Evolutionary conservation across 2,888 invertebrate genomes (phyloP).

Genomic region (Mimachlamys varia): DNA sequence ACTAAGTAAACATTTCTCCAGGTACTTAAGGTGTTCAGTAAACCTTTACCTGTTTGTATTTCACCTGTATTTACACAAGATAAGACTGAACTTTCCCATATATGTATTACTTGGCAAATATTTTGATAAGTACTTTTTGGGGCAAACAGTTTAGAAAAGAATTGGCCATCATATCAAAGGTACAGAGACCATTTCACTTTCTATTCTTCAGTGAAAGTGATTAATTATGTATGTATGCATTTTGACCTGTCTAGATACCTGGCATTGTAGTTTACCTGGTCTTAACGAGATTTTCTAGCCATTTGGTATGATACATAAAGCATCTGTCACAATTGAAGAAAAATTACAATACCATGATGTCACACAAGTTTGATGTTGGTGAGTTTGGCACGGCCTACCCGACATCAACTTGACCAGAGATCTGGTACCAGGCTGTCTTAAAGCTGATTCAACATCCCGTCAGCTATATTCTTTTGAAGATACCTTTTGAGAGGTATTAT

Average conservation of each 20-base stretch:
- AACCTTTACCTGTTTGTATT: background rate
- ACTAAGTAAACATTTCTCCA: background rate
- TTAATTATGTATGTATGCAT: background rate
- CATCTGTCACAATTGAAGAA: background rate
- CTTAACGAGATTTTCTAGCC: background rate
- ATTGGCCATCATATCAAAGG: background rate
- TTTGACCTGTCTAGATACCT: constrained; percentile 13
- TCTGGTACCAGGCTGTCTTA: background rate
- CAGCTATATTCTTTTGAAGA: background rate
- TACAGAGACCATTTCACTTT: background rate
- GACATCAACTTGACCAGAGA: background rate
- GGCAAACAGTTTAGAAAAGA: constrained; percentile 10
- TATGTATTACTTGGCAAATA: background rate
- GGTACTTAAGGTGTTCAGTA: background rate
- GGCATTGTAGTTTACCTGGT: background rate
- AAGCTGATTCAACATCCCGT: constrained; percentile 1
- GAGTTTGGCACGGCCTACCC: background rate
- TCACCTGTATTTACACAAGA: background rate
- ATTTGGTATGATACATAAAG: background rate
- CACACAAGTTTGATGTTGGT: background rate
- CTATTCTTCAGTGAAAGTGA: background rate
- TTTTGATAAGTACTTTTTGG: background rate
- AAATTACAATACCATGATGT: background rate
- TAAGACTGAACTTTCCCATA: background rate
- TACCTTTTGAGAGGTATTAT: constrained; percentile 8